Conservation (phyloP, 2,113 vertebrate species). For the Drymodes brunneopygia region DNA sequence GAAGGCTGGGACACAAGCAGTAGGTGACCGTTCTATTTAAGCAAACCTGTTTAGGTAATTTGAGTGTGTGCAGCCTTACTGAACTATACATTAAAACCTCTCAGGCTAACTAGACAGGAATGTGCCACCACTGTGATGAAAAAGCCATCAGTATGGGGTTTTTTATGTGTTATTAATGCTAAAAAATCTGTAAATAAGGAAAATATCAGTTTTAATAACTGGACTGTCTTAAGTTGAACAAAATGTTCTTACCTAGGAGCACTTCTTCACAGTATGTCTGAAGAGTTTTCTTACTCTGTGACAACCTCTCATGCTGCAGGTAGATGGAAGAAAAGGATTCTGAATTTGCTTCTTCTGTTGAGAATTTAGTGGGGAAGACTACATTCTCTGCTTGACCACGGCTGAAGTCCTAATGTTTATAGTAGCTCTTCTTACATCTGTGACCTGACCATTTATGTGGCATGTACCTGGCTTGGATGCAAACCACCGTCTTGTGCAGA, state of each 20-base stretch:
- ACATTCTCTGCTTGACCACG: neutral
- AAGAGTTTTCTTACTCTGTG: neutral
- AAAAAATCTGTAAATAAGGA: neutral
- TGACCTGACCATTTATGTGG: neutral
- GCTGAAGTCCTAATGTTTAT: neutral
- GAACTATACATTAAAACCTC: neutral
- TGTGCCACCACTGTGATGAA: neutral
- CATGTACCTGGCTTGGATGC: neutral
- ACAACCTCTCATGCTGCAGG: neutral
- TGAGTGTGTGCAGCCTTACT: neutral
- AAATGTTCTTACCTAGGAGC: neutral
- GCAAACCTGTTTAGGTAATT: neutral
- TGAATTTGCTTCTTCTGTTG: neutral
- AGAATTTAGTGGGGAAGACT: neutral
- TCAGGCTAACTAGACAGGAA: neutral
- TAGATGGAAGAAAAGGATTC: neutral
- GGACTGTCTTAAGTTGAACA: neutral
- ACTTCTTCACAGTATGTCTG: neutral
- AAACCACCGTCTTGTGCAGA: neutral
- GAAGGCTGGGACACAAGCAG: neutral
- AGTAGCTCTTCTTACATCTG: neutral
- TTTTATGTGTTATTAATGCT: neutral
- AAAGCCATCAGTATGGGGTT: neutral
- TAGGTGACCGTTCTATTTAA: neutral
- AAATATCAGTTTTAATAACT: neutral